Base-by-base conservation (phyloP, 2,888 invertebrate species). In the Epirrhoe alternata region DNA sequence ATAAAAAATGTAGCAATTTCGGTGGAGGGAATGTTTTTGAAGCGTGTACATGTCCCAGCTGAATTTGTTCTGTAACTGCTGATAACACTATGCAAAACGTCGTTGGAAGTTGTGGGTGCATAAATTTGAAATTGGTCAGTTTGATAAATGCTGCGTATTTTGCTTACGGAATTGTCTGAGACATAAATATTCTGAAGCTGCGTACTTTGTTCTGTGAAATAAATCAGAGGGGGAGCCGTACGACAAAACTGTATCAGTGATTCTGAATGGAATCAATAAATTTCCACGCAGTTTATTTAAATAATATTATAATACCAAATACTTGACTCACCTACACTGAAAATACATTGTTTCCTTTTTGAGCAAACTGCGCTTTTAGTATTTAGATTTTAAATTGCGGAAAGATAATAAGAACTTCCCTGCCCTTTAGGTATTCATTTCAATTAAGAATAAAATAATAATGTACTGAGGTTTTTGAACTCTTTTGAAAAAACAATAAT, bases 41-140 rank as follows among this genome's bases (percentile, higher is more conserved):
- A 71, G 52, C 66, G 69, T 68, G 58, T 73, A 78, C 80, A 66
- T 68, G 68, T 73, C 69, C 69, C 69, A 61, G 56, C 66, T 63
- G 68, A 81, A 77, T 80, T 79, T 76, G 77, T 79, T 77, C 70
- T 68, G 72, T 64, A 72, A 71, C 73, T 75, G 67, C 70, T 72
- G 72, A 64, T 64, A 78, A 79, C 81, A 78, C 80, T 75, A 83
- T 84, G 80, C 80, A 83, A 76, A 81, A 77, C 76, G 66, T 68
- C 70, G 73, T 73, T 70, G 70, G 72, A 75, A 80, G 76, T 82
- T 82, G 75, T 73, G 75, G 73, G 78, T 76, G 77, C 76, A 81
- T 80, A 81, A 80, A 79, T 81, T 82, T 64, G 64, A 69, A 71
- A 70, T 68, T 68, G 67, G 67, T 71, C 66, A 71, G 70, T 71